Evolutionary conservation across 2,888 invertebrate genomes (phyloP), one percentile per base, ranked within the genome.

Genomic region (Crossocerus cetratus): DNA sequence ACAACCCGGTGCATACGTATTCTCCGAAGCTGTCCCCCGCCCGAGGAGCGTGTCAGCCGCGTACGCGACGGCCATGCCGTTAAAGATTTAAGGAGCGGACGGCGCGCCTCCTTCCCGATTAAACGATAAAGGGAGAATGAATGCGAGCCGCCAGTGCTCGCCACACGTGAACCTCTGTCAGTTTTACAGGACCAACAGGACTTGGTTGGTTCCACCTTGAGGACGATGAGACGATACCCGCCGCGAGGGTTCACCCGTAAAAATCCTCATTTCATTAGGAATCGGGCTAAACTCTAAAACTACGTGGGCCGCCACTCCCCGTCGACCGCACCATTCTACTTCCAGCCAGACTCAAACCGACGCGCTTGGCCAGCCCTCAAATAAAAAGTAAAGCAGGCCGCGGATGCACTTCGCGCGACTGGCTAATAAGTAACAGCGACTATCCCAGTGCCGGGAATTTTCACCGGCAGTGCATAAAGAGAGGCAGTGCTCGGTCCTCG

Each of bases 71-170:
- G 61, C 70, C 65, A 57, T 64, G 63, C 58, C 60, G 78, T 71
- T 71, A 58, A 71, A 74, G 65, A 77, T 76, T 77, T 74, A 77
- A 77, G 58, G 53, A 77, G 64, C 66, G 49, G 73, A 58, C 58
- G 55, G 54, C 43, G 49, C 44, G 43, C 56, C 57, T 49, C 60
- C 44, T 64, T 56, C 21, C 53, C 69, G 69, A 78, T 78, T 70
- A 62, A 76, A 78, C 65, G 76, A 78, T 78, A 78, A 70, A 67
- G 45, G 8, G 65, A 57, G 75, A 78, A 76, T 68, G 67, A 78
- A 75, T 76, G 72, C 69, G 65, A 54, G 59, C 23, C 60, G 59
- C 49, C 59, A 65, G 70, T 70, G 63, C 49, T n/a, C 4, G 1
- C 63, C 32, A 62, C 74, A 22, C 59, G 62, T 45, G 54, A 43